phyloP scores from a whole-genome alignment of 2,888 invertebrate species.

The Latrodectus hesperus region DNA sequence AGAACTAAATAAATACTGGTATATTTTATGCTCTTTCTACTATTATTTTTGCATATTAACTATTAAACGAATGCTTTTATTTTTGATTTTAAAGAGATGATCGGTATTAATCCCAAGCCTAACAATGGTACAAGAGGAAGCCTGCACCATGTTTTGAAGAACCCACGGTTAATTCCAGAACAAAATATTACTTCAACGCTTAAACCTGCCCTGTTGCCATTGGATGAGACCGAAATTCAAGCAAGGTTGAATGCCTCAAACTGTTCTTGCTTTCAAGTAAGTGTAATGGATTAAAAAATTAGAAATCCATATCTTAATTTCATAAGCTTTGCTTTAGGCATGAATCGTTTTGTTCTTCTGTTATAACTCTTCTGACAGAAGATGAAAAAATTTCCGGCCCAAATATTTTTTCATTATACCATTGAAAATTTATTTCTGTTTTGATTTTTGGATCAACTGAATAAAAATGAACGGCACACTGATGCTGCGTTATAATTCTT shows the following conservation, averaged over 20 bases:
- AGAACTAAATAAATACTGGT: too few relatives aligned
- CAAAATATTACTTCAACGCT: not conserved
- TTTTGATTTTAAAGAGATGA: conserved; percentile 70
- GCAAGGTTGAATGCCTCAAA: conserved; percentile 11
- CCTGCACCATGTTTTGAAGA: conserved; percentile 73
- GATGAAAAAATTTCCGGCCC: too few relatives aligned
- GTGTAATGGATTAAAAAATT: not conserved
- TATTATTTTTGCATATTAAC: too few relatives aligned
- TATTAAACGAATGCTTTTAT: too few relatives aligned
- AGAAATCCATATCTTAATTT: not conserved
- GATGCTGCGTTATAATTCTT: too few relatives aligned
- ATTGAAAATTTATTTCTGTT: too few relatives aligned
- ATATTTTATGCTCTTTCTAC: too few relatives aligned
- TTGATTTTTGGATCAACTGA: too few relatives aligned
- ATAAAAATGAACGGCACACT: too few relatives aligned
- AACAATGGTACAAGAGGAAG: conserved; percentile 76
- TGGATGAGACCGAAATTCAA: conserved; percentile 13
- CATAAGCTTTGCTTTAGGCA: not conserved
- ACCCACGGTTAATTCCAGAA: conserved; percentile 63
- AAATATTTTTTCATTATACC: too few relatives aligned
- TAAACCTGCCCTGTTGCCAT: not conserved
- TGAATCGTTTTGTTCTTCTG: too few relatives aligned
- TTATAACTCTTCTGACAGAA: too few relatives aligned
- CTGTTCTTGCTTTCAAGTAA: conserved; percentile 32
- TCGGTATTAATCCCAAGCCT: conserved; percentile 74